Percentiles rank a stretch among this genome's conserved stretches.
phyloP scores from a whole-genome alignment of 30 jellyfish, hydroid and myxozoan species.

The Clytia hemisphaerica region DNA sequence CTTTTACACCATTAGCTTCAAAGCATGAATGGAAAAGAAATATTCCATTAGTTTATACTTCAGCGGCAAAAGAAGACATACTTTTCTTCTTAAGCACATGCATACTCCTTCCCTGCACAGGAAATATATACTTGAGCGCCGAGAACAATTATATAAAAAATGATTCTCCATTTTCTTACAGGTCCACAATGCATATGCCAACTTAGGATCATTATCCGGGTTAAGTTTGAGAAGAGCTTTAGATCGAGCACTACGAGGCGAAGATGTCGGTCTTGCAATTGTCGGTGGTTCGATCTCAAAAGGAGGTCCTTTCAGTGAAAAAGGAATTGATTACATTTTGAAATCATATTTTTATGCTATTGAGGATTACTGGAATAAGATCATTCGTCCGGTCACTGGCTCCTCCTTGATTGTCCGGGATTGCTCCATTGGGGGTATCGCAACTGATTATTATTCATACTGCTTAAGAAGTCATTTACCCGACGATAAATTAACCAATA shows the following conservation, averaged over 20 bases:
- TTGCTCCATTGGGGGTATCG: constrained; percentile 97
- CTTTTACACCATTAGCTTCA: too few relatives aligned
- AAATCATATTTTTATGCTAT: constrained; percentile 90
- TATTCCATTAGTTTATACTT: too few relatives aligned
- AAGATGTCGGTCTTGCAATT: constrained; percentile 94
- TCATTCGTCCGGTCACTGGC: constrained; percentile 97
- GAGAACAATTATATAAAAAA: too few relatives aligned
- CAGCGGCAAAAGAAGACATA: too few relatives aligned
- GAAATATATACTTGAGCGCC: too few relatives aligned
- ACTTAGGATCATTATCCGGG: constrained; percentile 96
- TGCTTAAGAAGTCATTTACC: constrained; percentile 94
- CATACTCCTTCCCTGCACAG: too few relatives aligned
- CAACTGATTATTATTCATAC: constrained; percentile 93
- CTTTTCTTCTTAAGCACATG: too few relatives aligned
- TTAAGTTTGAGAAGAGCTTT: constrained; percentile 82
- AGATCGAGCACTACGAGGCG: constrained; percentile 91
- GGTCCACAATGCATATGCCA: constrained; percentile 91
- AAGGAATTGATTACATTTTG: constrained; percentile 90
- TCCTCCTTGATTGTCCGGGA: constrained; percentile 95
- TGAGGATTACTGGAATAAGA: constrained; percentile 99
- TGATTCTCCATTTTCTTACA: too few relatives aligned
- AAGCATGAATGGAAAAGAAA: too few relatives aligned
- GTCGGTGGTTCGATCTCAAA: constrained; percentile 99
- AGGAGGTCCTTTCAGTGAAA: constrained; percentile 99
- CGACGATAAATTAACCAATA: constrained; percentile 84